Base-by-base conservation (phyloP, 2,797 vertebrate species). In the Notamacropus eugenii region DNA sequence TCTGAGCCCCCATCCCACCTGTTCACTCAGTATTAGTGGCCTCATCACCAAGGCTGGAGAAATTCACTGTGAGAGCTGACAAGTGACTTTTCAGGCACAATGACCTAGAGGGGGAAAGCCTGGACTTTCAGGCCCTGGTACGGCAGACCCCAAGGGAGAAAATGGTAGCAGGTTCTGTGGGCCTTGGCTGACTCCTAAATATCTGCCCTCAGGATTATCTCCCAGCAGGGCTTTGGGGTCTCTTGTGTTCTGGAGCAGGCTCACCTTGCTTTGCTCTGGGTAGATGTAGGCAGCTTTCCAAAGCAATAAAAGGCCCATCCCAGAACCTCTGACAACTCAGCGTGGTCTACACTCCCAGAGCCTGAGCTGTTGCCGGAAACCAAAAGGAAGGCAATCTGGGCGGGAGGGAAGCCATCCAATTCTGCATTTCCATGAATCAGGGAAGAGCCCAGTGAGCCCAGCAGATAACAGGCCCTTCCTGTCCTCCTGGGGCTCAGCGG, bases 151-250 rank as follows among this genome's bases (percentile, higher is more conserved):
- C 40, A 9, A 24, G 27, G 22, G 19, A 52, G n/a, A 27, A 28
- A 14, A 4, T 16, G 4, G 24, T 24, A 22, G 9, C 16, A 90
- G n/a, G 67, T 28, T 50, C 93, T 93, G 62, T 28, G 54, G 57
- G 67, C 94, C 56, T 57, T 91, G 54, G 93, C 93, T 40, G 58
- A 91, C 22, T 3, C 22, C 90, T 5, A 2, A 54, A 54, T 95
- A 58, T 82, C 50, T 54, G 14, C 40, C 22, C 28, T 95, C 19
- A 97, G 95, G 98, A 97, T 98, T 97, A 97, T 98, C 74, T 74
- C 4, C 67, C 97, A 98, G 40, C 40, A 50, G 93, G 94, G 93
- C 62, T 55, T 52, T 93, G 54, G 55, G 58, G 93, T 92, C 87
- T 90, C 93, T n/a, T 96, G 93, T 96, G 92, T 93, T 55, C 52